Evolutionary conservation across 2,888 invertebrate species (phyloP).

Genomic region (Lithophane semibrunnea): DNA sequence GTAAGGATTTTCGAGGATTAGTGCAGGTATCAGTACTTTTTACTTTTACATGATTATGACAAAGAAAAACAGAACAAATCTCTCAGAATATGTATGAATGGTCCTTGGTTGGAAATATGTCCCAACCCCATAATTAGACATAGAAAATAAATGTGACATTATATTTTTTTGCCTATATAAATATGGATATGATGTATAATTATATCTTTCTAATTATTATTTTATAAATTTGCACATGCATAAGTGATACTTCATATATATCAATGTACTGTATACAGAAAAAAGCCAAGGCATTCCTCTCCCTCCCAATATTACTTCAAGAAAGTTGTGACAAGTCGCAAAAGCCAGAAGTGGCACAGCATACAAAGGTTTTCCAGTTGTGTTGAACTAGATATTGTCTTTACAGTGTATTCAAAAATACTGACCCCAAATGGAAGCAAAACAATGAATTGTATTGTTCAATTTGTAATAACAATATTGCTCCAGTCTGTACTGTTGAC

Average conservation of each 20-base stretch:
- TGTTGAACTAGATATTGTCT: constrained; percentile 1
- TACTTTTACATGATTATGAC: not conserved
- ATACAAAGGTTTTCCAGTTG: not conserved
- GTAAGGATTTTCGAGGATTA: not conserved
- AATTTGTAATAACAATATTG: constrained; percentile 33
- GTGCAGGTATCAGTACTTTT: no score
- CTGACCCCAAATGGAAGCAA: constrained; percentile 9
- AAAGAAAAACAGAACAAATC: not conserved
- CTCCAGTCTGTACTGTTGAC: constrained; percentile 11
- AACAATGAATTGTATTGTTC: constrained; percentile 46
- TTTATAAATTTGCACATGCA: constrained; percentile 17
- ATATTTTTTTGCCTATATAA: not conserved
- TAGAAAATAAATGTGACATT: not conserved
- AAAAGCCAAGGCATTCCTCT: not conserved
- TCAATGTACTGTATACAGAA: not conserved
- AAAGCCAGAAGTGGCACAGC: constrained; percentile 20
- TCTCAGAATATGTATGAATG: not conserved
- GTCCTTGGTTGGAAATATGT: not conserved
- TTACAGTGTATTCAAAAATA: constrained; percentile 14
- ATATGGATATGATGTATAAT: no score
- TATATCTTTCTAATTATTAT: not conserved
- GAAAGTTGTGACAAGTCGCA: constrained; percentile 10
- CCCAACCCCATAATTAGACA: no score
- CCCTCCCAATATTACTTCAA: not conserved
- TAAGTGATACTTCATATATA: not conserved